phyloP scores from a whole-genome alignment of 2,888 invertebrate species.

The Lysandra coridon region DNA sequence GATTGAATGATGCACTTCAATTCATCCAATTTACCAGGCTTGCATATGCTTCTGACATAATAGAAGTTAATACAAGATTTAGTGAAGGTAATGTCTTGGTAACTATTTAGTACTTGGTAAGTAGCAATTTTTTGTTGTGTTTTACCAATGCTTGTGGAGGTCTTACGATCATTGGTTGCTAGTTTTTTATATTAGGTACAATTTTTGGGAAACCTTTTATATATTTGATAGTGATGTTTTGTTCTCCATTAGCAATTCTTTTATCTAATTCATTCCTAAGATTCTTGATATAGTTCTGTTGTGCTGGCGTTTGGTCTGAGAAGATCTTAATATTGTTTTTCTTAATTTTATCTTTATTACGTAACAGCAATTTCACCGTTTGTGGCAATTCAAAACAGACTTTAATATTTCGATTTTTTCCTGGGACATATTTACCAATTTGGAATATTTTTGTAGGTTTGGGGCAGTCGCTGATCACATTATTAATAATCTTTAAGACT shows the following conservation, averaged over 20 bases:
- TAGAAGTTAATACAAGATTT: conserved; percentile 35
- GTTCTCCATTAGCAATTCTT: conserved; percentile 36
- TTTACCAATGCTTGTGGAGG: conserved; percentile 22
- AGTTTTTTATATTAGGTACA: conserved; percentile 28
- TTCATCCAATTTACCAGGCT: conserved; percentile 34
- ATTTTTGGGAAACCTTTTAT: conserved; percentile 40
- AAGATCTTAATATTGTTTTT: conserved; percentile 31
- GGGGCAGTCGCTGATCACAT: conserved; percentile 20
- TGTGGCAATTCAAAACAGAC: conserved; percentile 34
- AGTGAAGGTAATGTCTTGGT: conserved; percentile 32
- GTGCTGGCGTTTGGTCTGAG: conserved; percentile 40
- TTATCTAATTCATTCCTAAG: conserved; percentile 35
- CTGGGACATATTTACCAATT: conserved; percentile 35
- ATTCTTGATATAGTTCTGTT: conserved; percentile 36
- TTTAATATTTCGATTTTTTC: conserved; percentile 33
- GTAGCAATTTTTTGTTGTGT: conserved; percentile 30
- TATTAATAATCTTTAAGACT: conserved; percentile 29
- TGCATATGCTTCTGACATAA: conserved; percentile 32
- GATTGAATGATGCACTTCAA: conserved; percentile 30
- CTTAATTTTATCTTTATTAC: conserved; percentile 29
- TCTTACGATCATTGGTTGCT: conserved; percentile 31
- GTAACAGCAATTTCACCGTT: conserved; percentile 32
- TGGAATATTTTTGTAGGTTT: conserved; percentile 33
- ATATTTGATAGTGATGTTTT: conserved; percentile 38
- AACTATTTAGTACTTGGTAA: conserved; percentile 35